Evolutionary conservation across 2,113 vertebrate genomes (phyloP).

Genomic region (Columba janthina): DNA sequence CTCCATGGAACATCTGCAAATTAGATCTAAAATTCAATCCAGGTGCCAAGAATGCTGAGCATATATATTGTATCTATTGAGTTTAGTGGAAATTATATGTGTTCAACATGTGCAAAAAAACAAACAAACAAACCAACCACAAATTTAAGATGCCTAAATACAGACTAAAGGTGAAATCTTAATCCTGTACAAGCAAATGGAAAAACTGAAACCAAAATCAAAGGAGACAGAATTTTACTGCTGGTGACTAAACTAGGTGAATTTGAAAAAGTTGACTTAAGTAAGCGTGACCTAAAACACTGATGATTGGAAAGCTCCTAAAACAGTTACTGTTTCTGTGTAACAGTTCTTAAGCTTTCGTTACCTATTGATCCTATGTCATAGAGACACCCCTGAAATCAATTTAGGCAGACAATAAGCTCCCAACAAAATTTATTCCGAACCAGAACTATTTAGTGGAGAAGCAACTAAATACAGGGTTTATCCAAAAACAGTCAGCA

Average conservation of each 20-base stretch:
- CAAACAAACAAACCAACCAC: not conserved
- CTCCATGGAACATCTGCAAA: not conserved
- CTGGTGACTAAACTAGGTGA: not conserved
- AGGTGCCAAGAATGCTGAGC: not conserved
- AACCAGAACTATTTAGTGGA: too few relatives aligned
- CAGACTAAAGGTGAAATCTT: not conserved
- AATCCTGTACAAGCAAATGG: not conserved
- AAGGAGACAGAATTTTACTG: not conserved
- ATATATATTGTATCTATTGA: not conserved
- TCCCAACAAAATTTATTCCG: too few relatives aligned
- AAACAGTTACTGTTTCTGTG: not conserved
- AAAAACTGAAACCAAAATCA: not conserved
- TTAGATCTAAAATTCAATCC: not conserved
- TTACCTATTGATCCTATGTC: not conserved
- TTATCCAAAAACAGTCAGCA: too few relatives aligned
- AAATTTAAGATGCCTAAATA: not conserved
- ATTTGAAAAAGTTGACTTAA: not conserved
- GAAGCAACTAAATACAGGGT: too few relatives aligned
- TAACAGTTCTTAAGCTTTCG: not conserved
- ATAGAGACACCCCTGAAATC: too few relatives aligned
- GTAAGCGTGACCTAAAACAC: not conserved
- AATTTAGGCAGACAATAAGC: too few relatives aligned
- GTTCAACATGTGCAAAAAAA: not conserved
- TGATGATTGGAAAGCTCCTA: not conserved
- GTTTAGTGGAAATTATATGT: not conserved